A percentile compares a stretch with the other conserved stretches of the same genome.
Conservation (phyloP, 2,888 invertebrate genomes). For the Hemicrepidius hirtus region DNA sequence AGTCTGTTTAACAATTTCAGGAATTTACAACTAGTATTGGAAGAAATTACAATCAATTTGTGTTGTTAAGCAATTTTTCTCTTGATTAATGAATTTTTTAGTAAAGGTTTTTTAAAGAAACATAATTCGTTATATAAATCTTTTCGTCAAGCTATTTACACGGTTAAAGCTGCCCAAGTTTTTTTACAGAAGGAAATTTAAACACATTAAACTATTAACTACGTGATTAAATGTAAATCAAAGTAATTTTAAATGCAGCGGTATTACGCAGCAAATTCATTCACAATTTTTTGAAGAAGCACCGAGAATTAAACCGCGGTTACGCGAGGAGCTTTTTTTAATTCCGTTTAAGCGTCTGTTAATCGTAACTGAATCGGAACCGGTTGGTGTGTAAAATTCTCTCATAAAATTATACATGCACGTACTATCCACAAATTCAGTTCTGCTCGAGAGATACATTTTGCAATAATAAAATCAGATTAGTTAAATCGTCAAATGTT, state of each 20-base stretch:
- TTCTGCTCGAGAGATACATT: slow-evolving; percentile 13
- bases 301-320: slow-evolving; percentile 50
- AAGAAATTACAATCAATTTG: slow-evolving; percentile 6
- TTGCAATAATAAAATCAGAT: slow-evolving; percentile 21
- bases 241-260: slow-evolving; percentile 47
- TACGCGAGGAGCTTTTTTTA: slow-evolving; percentile 51
- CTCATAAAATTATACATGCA: slow-evolving; percentile 57
- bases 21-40: slow-evolving; percentile 66
- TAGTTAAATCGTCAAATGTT: slow-evolving; percentile 40
- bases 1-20: slow-evolving; percentile 66
- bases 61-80: neutral
- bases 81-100: neutral
- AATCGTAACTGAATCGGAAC: slow-evolving; percentile 53
- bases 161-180: slow-evolving; percentile 13
- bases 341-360: slow-evolving; percentile 54
- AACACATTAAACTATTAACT: slow-evolving; percentile 41
- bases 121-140: slow-evolving; percentile 6
- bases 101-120: neutral
- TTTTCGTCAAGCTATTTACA: slow-evolving; percentile 39
- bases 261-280: slow-evolving; percentile 44
- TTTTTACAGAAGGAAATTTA: slow-evolving; percentile 11
- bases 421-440: slow-evolving; percentile 46
- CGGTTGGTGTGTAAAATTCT: slow-evolving; percentile 49
- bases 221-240: slow-evolving; percentile 51
- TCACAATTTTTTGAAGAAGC: slow-evolving; percentile 40